Evolutionary conservation across 2,797 vertebrate genomes (phyloP), one percentile per base, ranked within the genome.

Genomic region (Meda fulgida): DNA sequence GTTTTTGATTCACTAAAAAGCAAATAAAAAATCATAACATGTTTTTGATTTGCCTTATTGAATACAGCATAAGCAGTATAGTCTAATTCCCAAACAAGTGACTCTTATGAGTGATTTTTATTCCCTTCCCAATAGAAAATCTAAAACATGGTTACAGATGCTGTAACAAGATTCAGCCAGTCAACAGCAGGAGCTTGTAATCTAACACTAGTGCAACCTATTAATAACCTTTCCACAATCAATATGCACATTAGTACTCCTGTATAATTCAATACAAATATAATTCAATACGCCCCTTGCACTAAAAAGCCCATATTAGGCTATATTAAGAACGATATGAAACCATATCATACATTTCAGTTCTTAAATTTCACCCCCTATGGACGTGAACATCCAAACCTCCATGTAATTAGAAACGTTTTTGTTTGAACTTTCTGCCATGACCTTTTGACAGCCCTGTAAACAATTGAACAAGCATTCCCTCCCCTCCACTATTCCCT

Each of bases 391-490:
- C 40, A 66, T 75, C 63, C 65, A 40, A 65, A 43, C 23, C 26
- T 51, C 36, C 58, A 66, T 70, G 55, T n/a, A 48, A 67, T 77
- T 43, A 19, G 69, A 80, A 70, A 72, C 71, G 38, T 70, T 21
- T 69, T 85, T 43, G 19, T 46, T 75, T 38, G 18, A 78, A 69
- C 65, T 78, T 72, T 85, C 51, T 73, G 34, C 11, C 26, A 29
- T 78, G 81, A 86, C 73, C 84, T 86, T 87, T 69, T 72, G 26
- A 40, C 38, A 26, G 51, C 77, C 65, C n/a, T 85, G 60, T 58
- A 80, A 82, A 81, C 67, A 84, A 84, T 78, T 67, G 36, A 79
- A 86, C 66, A 67, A 29, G 48, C 9, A 58, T 60, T 78, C 72
- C 58, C 81, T 58, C 34, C 55, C 43, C 67, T 80, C 21, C 38